phyloP scores from a whole-genome alignment of 1,140 invertebrate genomes.

The Eulimnadia texana region DNA sequence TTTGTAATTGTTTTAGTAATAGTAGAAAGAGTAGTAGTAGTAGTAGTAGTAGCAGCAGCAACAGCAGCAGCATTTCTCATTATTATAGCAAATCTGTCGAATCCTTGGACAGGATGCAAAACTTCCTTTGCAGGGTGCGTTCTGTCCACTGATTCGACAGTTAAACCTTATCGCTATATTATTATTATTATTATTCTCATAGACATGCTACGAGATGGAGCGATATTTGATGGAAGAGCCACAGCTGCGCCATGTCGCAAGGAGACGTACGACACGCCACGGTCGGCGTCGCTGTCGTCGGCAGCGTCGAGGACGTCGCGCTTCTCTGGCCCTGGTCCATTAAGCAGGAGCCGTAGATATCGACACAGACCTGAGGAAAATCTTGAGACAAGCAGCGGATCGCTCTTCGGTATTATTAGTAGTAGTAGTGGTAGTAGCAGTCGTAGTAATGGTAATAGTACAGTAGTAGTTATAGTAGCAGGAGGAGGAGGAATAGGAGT shows the following conservation, averaged over 20 bases:
- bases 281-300: not conserved
- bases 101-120: no score
- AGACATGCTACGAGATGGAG: slow-evolving; percentile 97
- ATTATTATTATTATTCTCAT: slow-evolving; percentile 31
- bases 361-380: not conserved
- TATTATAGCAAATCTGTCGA: no score
- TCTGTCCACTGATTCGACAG: no score
- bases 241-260: not conserved
- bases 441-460: no score
- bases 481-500: no score
- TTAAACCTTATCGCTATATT: slow-evolving; percentile 18
- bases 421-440: no score
- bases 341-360: slow-evolving; percentile 6
- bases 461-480: no score
- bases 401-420: not conserved
- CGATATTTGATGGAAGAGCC: slow-evolving; percentile 83
- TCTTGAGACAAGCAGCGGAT: not conserved
- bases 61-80: no score
- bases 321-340: slow-evolving; percentile 8
- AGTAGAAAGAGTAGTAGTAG: no score
- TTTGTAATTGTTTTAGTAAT: no score
- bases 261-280: not conserved
- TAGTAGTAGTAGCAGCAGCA: no score
- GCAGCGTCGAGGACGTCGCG: not conserved
- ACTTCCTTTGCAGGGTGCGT: no score